phyloP scores from a whole-genome alignment of 2,113 vertebrate species.

The Catharus fuscescens region DNA sequence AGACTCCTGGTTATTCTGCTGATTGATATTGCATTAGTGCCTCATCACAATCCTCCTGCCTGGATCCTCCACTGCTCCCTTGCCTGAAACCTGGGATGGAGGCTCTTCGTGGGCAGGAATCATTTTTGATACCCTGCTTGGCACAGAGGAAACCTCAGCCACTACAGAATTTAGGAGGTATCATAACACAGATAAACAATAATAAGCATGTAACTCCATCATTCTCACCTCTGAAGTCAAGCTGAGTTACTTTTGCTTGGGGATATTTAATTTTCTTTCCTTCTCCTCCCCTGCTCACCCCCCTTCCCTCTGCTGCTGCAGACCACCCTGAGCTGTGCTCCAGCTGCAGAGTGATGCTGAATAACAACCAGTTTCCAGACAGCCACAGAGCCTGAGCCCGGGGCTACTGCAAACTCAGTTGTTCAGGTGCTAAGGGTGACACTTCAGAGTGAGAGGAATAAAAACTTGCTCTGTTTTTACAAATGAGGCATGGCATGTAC shows the following conservation, averaged over 20 bases:
- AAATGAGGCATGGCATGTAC: background rate
- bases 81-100: background rate
- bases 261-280: background rate
- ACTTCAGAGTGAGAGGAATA: background rate
- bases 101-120: background rate
- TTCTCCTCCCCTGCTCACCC: rapidly evolving
- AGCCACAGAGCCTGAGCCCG: background rate
- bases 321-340: background rate
- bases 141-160: background rate
- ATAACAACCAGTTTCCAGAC: background rate
- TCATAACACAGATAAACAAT: background rate
- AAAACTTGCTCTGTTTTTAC: background rate
- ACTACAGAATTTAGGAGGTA: background rate
- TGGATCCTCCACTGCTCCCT: background rate
- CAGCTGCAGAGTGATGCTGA: background rate
- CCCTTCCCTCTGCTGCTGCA: background rate
- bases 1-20: background rate
- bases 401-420: background rate
- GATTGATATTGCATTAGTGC: background rate
- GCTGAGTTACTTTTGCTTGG: background rate
- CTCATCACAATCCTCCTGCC: background rate
- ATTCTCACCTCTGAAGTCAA: background rate
- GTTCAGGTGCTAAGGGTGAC: background rate
- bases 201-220: background rate
- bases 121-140: background rate